Evolutionary conservation across 2,888 invertebrate genomes (phyloP).

Genomic region (Ennomos erosarius): DNA sequence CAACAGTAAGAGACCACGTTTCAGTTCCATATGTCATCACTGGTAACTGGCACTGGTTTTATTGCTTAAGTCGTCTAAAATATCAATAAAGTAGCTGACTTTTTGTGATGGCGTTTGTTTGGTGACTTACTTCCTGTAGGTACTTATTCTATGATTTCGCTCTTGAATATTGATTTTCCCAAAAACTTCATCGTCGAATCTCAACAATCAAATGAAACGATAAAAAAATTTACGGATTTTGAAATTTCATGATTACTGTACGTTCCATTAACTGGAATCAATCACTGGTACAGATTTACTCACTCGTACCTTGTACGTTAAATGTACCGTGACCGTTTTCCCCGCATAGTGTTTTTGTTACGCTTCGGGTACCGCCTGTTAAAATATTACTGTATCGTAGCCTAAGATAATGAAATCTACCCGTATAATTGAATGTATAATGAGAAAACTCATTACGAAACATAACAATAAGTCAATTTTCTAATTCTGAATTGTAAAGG

Average conservation of each 20-base stretch:
- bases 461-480: slow-evolving; percentile 5
- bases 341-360: slow-evolving; percentile 48
- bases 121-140: too few species aligned
- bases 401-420: slow-evolving; percentile 15
- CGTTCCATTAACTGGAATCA: slow-evolving; percentile 62
- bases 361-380: slow-evolving; percentile 13
- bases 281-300: slow-evolving; percentile 56
- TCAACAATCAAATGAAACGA: too few species aligned
- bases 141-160: too few species aligned
- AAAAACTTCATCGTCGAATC: too few species aligned
- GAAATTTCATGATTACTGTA: slow-evolving; percentile 37
- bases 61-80: too few species aligned
- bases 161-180: too few species aligned
- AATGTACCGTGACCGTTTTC: slow-evolving; percentile 58
- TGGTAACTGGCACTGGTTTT: too few species aligned
- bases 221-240: too few species aligned
- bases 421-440: slow-evolving; percentile 13
- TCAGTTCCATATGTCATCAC: too few species aligned
- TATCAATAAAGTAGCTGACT: too few species aligned
- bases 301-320: slow-evolving; percentile 52
- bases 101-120: too few species aligned
- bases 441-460: slow-evolving; percentile 5
- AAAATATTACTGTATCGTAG: slow-evolving; percentile 26
- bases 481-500: neutral
- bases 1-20: too few species aligned